Percentiles rank a stretch among this genome's conserved stretches.
These are phyloP conservation scores for Teleogryllus oceanicus DNA, from an alignment of 2,888 invertebrate species.

Conservation along the genomic window DNA sequence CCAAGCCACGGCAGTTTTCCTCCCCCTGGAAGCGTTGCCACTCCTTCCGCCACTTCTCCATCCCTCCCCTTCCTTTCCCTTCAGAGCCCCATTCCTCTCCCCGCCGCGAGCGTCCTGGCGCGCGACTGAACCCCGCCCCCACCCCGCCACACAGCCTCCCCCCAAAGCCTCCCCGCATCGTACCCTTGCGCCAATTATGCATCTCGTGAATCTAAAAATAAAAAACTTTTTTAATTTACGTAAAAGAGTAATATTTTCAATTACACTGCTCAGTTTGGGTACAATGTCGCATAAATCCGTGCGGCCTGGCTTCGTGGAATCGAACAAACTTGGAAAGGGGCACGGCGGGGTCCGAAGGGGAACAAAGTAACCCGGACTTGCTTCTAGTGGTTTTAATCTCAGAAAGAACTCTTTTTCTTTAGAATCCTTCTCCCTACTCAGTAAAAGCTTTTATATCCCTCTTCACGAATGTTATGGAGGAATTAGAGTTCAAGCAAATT, in stretches of 20 bases:
- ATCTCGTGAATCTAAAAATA: slow-evolving; percentile 31
- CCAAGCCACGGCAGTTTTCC: too few species aligned
- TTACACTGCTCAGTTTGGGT: slow-evolving; percentile 31
- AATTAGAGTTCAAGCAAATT: too few species aligned
- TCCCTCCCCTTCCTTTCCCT: background rate
- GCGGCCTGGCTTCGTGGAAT: background rate
- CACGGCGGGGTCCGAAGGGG: background rate
- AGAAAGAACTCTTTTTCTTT: too few species aligned
- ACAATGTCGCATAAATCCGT: slow-evolving; percentile 33
- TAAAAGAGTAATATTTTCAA: slow-evolving; percentile 36
- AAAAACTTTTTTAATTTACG: slow-evolving; percentile 36
- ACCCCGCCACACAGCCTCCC: background rate
- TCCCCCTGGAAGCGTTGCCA: too few species aligned
- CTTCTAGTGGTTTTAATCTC: too few species aligned
- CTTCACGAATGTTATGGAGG: too few species aligned
- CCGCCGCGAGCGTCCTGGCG: background rate
- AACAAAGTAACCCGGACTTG: background rate
- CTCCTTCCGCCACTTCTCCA: background rate
- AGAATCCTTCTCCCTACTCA: too few species aligned
- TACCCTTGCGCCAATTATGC: slow-evolving; percentile 33
- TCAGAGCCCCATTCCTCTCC: background rate
- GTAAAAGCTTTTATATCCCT: too few species aligned
- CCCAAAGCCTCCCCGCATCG: background rate
- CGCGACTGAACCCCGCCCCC: background rate
- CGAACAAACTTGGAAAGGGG: slow-evolving; percentile 4